A percentile compares a stretch with the other conserved stretches of the same genome.
Evolutionary conservation across 2,113 vertebrate genomes (phyloP).

Genomic region (Odontophorus gujanensis): DNA sequence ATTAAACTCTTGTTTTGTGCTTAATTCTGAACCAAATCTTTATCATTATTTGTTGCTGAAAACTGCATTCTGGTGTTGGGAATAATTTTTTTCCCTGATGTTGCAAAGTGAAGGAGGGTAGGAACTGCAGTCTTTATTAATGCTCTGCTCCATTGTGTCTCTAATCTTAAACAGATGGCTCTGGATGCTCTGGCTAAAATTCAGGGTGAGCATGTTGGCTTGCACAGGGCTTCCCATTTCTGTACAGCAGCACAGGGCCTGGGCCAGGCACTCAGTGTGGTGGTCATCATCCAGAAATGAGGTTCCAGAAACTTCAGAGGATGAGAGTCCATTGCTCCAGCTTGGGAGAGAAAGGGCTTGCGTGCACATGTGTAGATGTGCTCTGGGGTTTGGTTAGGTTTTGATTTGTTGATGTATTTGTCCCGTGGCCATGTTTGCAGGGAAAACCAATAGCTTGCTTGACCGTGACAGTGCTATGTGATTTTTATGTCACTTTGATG

Average conservation of each 20-base stretch:
- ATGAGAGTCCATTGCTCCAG: neutral
- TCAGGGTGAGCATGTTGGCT: neutral
- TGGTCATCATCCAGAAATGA: neutral
- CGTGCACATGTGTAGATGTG: neutral
- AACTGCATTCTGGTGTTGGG: neutral
- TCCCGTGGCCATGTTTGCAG: neutral
- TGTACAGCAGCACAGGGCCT: neutral
- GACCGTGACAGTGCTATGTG: no score
- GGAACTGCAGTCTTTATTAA: constrained; percentile 46
- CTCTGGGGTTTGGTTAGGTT: neutral
- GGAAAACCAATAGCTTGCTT: neutral
- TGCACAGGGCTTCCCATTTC: neutral
- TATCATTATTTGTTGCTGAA: constrained; percentile 24
- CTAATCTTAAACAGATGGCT: constrained; percentile 46
- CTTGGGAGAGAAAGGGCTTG: neutral
- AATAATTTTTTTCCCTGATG: neutral
- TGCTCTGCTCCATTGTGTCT: constrained; percentile 38
- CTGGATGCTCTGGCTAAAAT: neutral
- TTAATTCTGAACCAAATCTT: constrained; percentile 2
- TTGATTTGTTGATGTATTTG: neutral
- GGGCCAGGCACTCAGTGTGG: neutral
- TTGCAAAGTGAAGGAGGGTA: neutral
- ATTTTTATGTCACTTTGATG: neutral
- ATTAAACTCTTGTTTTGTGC: neutral
- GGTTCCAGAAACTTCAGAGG: neutral